Base-by-base conservation (phyloP, 2,113 vertebrate species). In the Amblyopsis rosae region DNA sequence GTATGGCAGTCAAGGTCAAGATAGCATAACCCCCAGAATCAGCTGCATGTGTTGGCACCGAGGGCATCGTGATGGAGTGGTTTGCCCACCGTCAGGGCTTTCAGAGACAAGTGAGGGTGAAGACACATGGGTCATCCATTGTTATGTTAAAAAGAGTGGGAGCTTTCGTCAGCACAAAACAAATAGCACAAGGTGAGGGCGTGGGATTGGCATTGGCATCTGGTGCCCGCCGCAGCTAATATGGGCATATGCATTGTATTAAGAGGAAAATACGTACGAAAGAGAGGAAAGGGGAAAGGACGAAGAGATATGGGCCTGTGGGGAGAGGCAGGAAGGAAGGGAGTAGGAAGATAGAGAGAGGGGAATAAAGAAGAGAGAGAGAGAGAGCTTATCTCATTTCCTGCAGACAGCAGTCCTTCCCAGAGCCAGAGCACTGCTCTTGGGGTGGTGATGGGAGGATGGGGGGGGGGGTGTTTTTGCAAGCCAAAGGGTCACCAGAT, bases 391-490 rank as follows among this genome's bases (percentile, higher is more conserved):
- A 90, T 90, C 87, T 86, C 54, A 69, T 75, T 79, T 86, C 79
- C 79, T 73, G 79, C 88, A 89, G 86, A 81, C 81, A 84, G 81
- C 77, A 74, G 64, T 82, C 77, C 63, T 86, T 82, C 83, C 85
- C 70, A 82, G 75, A 82, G 71, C 73, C 11, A 15, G 15, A 72
- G 73, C 65, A 0, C 15, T 65, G 72, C 58, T 13, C 61, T 62
- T 26, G 26, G 26, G 26, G 26, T 26, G 26, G 26, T 26, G 26
- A 26, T 62, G 50, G 62, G 67, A 47, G 59, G 59, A 61, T 11
- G 8, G 51, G 72, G 62, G 65, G 47, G 60, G 50, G 67, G 66
- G 69, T 59, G 63, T 78, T 79, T 69, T 70, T 15, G 6, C 68
- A 46, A 86, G 74, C 76, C 70, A 84, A 45, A 72, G 80, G 87